These are phyloP conservation scores for Gallirallus australis DNA, from an alignment of 2,797 vertebrate species.

Conservation along the genomic window DNA sequence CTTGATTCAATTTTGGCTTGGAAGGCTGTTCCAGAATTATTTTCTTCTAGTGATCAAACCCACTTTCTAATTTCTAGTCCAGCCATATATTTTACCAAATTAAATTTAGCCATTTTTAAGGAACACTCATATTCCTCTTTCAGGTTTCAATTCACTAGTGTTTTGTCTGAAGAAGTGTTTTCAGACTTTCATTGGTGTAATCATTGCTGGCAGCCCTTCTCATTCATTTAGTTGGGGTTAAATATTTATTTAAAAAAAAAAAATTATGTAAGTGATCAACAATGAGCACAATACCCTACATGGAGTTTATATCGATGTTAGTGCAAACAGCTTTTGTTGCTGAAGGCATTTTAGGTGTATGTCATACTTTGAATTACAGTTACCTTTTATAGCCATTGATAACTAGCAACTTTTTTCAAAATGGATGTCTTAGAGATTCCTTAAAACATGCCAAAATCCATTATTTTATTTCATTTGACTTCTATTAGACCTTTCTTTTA, in stretches of 20 bases:
- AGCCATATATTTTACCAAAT: background rate
- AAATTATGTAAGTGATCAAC: background rate
- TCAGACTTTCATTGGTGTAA: background rate
- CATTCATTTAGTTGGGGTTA: background rate
- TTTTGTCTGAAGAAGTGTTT: background rate
- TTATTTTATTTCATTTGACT: background rate
- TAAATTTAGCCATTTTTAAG: background rate
- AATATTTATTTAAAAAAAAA: too few species aligned
- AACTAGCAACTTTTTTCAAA: background rate
- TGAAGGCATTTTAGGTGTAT: background rate
- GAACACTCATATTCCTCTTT: background rate
- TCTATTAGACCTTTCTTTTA: background rate
- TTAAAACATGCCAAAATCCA: background rate
- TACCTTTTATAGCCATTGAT: background rate
- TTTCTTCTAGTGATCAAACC: background rate
- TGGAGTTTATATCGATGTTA: background rate
- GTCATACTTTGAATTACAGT: background rate
- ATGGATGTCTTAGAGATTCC: background rate
- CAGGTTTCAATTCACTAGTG: background rate
- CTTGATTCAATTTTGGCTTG: background rate
- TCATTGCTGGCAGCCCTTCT: background rate
- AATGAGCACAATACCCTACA: background rate
- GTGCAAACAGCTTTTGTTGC: background rate
- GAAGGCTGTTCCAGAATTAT: background rate
- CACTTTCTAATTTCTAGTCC: background rate